phyloP scores from a whole-genome alignment of 2,888 invertebrate genomes.

The Ophonus ardosiacus region DNA sequence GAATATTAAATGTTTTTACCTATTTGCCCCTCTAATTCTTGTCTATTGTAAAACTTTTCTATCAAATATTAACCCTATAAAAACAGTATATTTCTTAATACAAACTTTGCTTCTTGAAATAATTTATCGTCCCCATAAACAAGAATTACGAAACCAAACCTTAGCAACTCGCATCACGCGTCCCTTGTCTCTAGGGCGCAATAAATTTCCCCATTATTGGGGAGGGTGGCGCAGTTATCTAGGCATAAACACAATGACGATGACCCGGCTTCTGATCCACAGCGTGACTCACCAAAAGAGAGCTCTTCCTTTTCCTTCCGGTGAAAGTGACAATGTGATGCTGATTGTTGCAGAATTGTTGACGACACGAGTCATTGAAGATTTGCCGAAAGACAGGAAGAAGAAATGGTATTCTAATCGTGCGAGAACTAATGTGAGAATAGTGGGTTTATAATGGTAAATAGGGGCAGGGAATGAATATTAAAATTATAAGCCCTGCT shows the following conservation, averaged over 20 bases:
- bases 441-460: not conserved
- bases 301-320: conserved; percentile 61
- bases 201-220: conserved; percentile 72
- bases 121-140: conserved; percentile 45
- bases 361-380: conserved; percentile 48
- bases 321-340: conserved; percentile 52
- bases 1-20: too few relatives aligned
- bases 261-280: conserved; percentile 2
- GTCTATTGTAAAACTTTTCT: not conserved
- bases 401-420: not conserved
- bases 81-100: not conserved
- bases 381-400: not conserved
- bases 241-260: conserved; percentile 70
- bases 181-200: conserved; percentile 67
- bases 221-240: conserved; percentile 71
- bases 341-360: conserved; percentile 57
- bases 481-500: not conserved
- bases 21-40: too few relatives aligned
- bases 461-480: not conserved
- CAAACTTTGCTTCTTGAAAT: conserved; percentile 14
- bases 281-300: conserved; percentile 1
- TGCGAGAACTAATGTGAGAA: not conserved
- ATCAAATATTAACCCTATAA: not conserved
- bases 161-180: conserved; percentile 23
- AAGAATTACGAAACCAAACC: conserved; percentile 50